Conservation (phyloP, 2,113 vertebrate species). For the Glaucidium brasilianum region DNA sequence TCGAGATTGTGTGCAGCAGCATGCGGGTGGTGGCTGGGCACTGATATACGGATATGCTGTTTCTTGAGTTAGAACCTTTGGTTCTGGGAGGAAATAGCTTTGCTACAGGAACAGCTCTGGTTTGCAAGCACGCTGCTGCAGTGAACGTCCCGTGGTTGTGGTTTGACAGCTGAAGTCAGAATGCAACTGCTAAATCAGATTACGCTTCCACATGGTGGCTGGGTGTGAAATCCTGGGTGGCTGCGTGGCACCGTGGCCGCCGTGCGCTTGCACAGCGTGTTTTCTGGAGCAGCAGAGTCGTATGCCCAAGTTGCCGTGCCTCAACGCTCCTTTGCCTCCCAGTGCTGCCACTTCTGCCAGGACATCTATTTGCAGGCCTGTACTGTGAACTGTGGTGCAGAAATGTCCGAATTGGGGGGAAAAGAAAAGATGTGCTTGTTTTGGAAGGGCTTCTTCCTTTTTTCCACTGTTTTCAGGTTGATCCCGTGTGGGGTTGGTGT, state of each 20-base stretch:
- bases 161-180: constrained; percentile 5
- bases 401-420: accelerated
- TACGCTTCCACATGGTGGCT: neutral
- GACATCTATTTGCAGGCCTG: neutral
- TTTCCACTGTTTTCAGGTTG: accelerated
- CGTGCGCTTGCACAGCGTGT: accelerated
- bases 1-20: accelerated
- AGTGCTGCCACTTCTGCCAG: neutral
- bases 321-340: neutral
- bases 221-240: neutral
- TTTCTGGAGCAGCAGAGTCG: neutral
- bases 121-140: neutral
- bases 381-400: neutral
- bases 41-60: accelerated
- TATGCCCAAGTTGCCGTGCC: neutral
- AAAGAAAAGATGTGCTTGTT: neutral
- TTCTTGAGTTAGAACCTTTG: neutral
- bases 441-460: neutral
- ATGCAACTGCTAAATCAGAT: neutral
- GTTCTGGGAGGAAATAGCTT: neutral
- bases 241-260: neutral
- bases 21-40: accelerated
- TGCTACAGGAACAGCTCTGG: neutral
- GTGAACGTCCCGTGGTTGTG: neutral
- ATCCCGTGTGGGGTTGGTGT: accelerated